Percentiles rank a stretch among this genome's conserved stretches.
Conservation (phyloP, 2,888 invertebrate genomes). For the Agrochola lota region DNA sequence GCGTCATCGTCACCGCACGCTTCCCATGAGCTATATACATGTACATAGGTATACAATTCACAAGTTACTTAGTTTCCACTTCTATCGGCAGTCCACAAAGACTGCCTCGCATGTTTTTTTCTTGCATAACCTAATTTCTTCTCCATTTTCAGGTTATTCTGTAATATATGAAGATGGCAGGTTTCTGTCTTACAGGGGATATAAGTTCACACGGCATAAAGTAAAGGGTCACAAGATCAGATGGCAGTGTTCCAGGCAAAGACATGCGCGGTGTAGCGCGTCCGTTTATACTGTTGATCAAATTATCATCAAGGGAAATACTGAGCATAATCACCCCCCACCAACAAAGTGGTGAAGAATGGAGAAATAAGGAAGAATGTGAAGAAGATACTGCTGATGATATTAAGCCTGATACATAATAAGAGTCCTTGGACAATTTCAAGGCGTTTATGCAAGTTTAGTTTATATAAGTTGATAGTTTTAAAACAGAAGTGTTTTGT, state of each 20-base stretch:
- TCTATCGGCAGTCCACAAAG: too few relatives aligned
- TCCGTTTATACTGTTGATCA: conserved; percentile 32
- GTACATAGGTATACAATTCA: too few relatives aligned
- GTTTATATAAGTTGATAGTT: neutral
- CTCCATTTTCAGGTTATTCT: conserved; percentile 30
- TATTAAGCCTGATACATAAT: neutral
- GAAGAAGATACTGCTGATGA: neutral
- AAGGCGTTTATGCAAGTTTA: neutral
- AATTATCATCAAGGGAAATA: conserved; percentile 16
- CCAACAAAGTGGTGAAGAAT: conserved; percentile 42
- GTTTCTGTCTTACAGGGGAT: conserved; percentile 49
- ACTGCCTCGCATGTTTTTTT: neutral
- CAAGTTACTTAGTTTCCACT: too few relatives aligned
- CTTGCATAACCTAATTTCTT: neutral
- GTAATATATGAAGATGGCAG: conserved; percentile 44
- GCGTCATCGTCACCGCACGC: too few relatives aligned
- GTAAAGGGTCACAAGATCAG: conserved; percentile 45
- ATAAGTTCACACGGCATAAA: conserved; percentile 51
- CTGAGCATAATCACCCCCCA: conserved; percentile 42
- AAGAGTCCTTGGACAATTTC: neutral
- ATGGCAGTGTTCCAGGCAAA: conserved; percentile 53
- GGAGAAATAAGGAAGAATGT: neutral
- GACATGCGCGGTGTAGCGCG: conserved; percentile 35
- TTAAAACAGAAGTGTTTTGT: neutral
- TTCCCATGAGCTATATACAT: too few relatives aligned